These are phyloP conservation scores for Drosophila lini DNA, from an alignment of 1,140 invertebrate genomes.

Conservation along the genomic window DNA sequence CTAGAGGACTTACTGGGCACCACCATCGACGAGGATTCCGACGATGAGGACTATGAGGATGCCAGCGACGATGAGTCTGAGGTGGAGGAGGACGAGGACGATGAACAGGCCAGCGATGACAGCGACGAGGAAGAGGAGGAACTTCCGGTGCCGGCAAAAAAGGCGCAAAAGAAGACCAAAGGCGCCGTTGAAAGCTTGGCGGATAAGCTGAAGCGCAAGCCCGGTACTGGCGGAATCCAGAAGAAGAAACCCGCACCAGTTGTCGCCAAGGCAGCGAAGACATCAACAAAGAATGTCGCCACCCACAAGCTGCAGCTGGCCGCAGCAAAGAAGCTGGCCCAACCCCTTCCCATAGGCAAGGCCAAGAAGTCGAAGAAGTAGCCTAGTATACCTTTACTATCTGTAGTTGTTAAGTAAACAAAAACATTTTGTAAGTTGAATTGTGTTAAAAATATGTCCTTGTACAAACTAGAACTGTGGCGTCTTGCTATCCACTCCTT, in stretches of 20 bases:
- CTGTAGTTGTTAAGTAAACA: conserved; percentile 57
- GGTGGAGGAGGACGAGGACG: conserved; percentile 4
- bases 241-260: conserved; percentile 51
- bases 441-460: conserved; percentile 32
- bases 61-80: conserved; percentile 44
- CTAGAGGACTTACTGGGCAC: conserved; percentile 71
- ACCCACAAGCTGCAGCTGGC: conserved; percentile 51
- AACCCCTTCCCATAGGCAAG: conserved; percentile 51
- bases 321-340: conserved; percentile 69
- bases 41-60: conserved; percentile 74
- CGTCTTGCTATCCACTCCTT: conserved; percentile 14
- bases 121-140: conserved; percentile 48
- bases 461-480: conserved; percentile 31
- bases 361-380: conserved; percentile 68
- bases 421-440: conserved; percentile 60
- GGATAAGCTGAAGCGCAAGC: conserved; percentile 70
- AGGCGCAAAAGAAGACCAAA: conserved; percentile 37
- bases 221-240: conserved; percentile 62
- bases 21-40: conserved; percentile 78
- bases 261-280: conserved; percentile 4
- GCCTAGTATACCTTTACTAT: conserved; percentile 50
- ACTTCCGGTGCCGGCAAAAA: conserved; percentile 36
- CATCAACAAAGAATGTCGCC: conserved; percentile 35
- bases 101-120: conserved; percentile 35
- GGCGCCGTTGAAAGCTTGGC: conserved; percentile 8